A percentile compares a stretch with the other conserved stretches of the same genome.
Conservation (phyloP, 2,888 invertebrate genomes). For the Netelia virgata region DNA sequence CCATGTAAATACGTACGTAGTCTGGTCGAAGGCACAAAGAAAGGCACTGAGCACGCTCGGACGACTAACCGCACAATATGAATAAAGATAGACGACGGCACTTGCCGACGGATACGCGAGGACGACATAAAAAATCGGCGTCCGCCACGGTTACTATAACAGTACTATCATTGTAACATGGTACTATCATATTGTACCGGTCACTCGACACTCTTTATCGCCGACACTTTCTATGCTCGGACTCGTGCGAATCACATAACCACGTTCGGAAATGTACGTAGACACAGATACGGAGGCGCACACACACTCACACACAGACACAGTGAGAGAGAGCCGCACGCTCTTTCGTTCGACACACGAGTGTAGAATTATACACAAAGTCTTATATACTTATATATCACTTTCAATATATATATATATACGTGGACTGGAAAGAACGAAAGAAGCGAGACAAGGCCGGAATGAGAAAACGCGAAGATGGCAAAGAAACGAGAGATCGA, state of each 20-base stretch:
- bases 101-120: neutral
- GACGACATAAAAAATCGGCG: neutral
- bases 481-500: slow-evolving; percentile 7
- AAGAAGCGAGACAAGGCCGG: slow-evolving; percentile 46
- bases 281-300: neutral
- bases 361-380: neutral
- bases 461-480: slow-evolving; percentile 19
- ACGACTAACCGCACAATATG: neutral
- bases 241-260: neutral
- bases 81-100: neutral
- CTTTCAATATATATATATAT: neutral
- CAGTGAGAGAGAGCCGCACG: slow-evolving; percentile 1
- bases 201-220: slow-evolving; percentile 1
- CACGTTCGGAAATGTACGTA: neutral
- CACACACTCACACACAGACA: neutral
- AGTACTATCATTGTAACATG: slow-evolving; percentile 19
- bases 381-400: neutral
- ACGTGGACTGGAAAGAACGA: neutral
- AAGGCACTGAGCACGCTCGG: neutral
- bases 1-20: neutral
- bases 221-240: neutral
- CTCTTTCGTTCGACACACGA: neutral
- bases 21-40: slow-evolving; percentile 3
- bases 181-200: neutral
- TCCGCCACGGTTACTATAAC: neutral